phyloP scores from a whole-genome alignment of 2,888 invertebrate genomes.

The Nephrocerus scutellatus region DNA sequence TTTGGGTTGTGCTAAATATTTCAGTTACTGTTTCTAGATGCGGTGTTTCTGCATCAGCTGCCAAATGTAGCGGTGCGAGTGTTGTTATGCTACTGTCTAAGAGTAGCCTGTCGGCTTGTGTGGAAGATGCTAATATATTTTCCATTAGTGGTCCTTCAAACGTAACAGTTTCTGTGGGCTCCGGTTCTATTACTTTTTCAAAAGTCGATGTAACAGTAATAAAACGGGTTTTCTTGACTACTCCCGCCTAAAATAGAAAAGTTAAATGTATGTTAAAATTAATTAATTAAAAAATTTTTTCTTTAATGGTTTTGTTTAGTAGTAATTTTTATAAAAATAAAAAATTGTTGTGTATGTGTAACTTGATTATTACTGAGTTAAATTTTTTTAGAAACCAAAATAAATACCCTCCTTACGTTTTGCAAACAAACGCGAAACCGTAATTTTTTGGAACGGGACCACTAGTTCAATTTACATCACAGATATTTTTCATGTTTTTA shows the following conservation, averaged over 20 bases:
- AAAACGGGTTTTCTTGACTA: slow-evolving; percentile 77
- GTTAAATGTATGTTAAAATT: too few relatives aligned
- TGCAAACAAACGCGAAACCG: neutral
- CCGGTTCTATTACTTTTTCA: slow-evolving; percentile 66
- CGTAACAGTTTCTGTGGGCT: slow-evolving; percentile 52
- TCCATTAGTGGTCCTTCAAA: slow-evolving; percentile 75
- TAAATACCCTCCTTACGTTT: neutral
- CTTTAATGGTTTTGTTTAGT: too few relatives aligned
- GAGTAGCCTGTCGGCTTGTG: slow-evolving; percentile 60
- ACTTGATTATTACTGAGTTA: too few relatives aligned
- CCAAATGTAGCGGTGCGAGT: slow-evolving; percentile 69
- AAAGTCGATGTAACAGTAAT: slow-evolving; percentile 82
- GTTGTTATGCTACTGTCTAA: slow-evolving; percentile 76
- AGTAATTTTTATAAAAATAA: too few relatives aligned
- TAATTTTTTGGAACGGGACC: neutral
- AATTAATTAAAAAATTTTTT: too few relatives aligned
- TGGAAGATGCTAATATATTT: slow-evolving; percentile 75
- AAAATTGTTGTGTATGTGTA: too few relatives aligned
- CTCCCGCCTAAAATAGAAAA: slow-evolving; percentile 61
- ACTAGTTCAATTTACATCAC: neutral
- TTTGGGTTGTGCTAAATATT: slow-evolving; percentile 85
- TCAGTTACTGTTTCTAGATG: slow-evolving; percentile 83
- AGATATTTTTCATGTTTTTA: too few relatives aligned
- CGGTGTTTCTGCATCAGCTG: slow-evolving; percentile 73
- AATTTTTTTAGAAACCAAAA: neutral